Evolutionary conservation across 1,140 invertebrate genomes (phyloP).

Genomic region (Popillia japonica): DNA sequence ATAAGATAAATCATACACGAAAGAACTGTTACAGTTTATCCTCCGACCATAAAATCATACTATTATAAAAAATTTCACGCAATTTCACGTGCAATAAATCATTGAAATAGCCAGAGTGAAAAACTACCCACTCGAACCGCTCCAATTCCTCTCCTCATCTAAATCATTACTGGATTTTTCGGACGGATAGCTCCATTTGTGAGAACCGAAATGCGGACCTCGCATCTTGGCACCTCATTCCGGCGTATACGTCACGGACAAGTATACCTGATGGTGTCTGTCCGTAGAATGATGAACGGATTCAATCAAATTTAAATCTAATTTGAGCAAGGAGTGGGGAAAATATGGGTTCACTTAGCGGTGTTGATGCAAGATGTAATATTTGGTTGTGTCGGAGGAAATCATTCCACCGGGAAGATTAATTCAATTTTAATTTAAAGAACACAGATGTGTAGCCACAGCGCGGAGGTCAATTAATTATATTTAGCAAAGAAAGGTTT

Average conservation of each 20-base stretch:
- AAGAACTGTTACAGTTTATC: neutral
- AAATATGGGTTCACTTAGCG: conserved; percentile 1
- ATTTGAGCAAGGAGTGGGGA: neutral
- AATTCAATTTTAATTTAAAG: neutral
- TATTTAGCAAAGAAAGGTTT: neutral
- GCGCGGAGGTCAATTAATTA: neutral
- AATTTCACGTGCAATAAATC: conserved; percentile 35
- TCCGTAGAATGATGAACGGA: conserved; percentile 10
- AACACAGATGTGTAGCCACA: neutral
- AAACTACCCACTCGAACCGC: neutral
- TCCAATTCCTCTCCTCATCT: neutral
- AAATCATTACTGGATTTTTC: conserved; percentile 15
- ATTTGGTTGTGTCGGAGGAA: conserved; percentile 8
- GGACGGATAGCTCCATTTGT: neutral
- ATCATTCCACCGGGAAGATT: neutral
- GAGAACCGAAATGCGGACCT: neutral
- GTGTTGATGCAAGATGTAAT: neutral
- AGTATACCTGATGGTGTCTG: conserved; percentile 1
- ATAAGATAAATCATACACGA: neutral
- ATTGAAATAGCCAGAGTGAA: conserved; percentile 6
- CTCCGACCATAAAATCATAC: conserved; percentile 23
- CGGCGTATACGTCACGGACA: neutral
- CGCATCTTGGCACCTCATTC: neutral
- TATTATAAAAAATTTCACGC: conserved; percentile 38
- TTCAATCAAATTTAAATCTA: conserved; percentile 27